Evolutionary conservation across 2,888 invertebrate genomes (phyloP).

Genomic region (Harpalus rubripes): DNA sequence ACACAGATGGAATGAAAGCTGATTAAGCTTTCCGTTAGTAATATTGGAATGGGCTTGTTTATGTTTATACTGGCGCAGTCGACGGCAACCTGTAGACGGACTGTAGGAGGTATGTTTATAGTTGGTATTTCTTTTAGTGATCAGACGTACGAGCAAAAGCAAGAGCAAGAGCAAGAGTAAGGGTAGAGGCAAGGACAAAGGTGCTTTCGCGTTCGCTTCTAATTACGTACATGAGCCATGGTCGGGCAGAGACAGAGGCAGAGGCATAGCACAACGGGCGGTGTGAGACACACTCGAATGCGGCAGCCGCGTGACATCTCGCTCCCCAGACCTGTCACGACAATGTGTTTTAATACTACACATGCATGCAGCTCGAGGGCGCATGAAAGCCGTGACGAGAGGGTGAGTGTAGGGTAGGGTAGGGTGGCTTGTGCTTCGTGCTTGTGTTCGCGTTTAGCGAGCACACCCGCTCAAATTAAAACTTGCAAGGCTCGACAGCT

Average conservation of each 20-base stretch:
- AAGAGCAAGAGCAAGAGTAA: no score
- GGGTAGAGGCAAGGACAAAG: slow-evolving; percentile 14
- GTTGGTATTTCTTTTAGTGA: neutral
- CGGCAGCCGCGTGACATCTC: slow-evolving; percentile 63
- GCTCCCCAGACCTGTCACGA: slow-evolving; percentile 74
- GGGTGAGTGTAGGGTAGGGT: neutral
- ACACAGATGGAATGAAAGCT: neutral
- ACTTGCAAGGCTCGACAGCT: slow-evolving; percentile 30
- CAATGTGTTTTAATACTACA: slow-evolving; percentile 76
- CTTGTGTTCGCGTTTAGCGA: slow-evolving; percentile 55
- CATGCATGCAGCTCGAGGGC: slow-evolving; percentile 62
- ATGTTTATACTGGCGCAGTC: neutral
- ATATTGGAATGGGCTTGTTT: neutral
- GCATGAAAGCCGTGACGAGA: slow-evolving; percentile 53
- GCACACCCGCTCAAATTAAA: slow-evolving; percentile 53
- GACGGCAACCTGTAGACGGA: slow-evolving; percentile 27
- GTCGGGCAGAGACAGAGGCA: neutral
- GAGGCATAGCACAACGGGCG: slow-evolving; percentile 34
- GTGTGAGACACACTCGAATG: slow-evolving; percentile 56
- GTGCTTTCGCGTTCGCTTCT: slow-evolving; percentile 55
- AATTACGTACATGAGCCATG: slow-evolving; percentile 64
- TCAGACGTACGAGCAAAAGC: no score
- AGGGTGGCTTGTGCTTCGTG: neutral
- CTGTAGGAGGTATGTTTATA: slow-evolving; percentile 28
- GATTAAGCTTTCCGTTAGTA: slow-evolving; percentile 4